phyloP scores from a whole-genome alignment of 2,797 vertebrate genomes.

The Ispidina picta region DNA sequence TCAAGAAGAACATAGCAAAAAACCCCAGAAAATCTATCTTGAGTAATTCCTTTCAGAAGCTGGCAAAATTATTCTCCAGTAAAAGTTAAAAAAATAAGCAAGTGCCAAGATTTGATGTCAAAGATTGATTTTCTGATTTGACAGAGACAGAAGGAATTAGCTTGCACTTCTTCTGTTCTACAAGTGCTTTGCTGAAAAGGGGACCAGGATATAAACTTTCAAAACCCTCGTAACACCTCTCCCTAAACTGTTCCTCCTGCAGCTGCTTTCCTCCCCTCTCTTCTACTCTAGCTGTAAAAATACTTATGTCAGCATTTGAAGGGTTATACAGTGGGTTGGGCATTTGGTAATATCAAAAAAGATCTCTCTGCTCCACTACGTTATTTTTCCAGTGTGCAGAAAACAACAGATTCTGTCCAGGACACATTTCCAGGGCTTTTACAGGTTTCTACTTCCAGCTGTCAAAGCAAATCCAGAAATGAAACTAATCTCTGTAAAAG shows the following conservation, averaged over 20 bases:
- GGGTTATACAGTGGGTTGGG: background rate
- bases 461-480: conserved; percentile 22
- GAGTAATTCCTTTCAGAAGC: background rate
- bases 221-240: background rate
- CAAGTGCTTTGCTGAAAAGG: background rate
- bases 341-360: background rate
- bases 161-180: background rate
- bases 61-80: background rate
- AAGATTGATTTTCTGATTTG: background rate
- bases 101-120: background rate
- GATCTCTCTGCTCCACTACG: background rate
- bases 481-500: background rate
- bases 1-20: background rate
- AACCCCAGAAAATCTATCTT: background rate
- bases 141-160: background rate
- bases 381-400: background rate
- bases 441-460: conserved; percentile 5
- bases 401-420: background rate
- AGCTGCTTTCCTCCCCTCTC: background rate
- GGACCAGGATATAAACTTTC: background rate
- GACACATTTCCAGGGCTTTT: background rate
- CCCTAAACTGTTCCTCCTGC: background rate
- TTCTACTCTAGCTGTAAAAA: background rate
- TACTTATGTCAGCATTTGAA: background rate
- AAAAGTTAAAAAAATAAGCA: background rate